phyloP scores from a whole-genome alignment of 2,113 vertebrate genomes.

The Synodontis membranacea region DNA sequence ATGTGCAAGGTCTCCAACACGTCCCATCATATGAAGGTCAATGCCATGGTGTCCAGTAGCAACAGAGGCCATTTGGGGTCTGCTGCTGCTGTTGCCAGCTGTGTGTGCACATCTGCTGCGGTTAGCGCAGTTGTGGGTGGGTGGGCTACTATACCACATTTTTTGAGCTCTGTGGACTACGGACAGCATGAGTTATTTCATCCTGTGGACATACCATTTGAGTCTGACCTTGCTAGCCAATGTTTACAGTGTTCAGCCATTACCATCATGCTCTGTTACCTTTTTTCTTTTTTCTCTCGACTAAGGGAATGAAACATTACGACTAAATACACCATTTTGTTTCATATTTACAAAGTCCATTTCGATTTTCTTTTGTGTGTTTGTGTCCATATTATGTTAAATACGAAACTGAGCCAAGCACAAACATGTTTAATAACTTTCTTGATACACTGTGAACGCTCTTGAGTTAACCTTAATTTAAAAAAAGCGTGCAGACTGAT shows the following conservation, averaged over 20 bases:
- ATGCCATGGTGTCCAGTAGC: slow-evolving; percentile 24
- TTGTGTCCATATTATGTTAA: background rate
- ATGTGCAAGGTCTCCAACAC: slow-evolving; percentile 26
- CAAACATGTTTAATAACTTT: background rate
- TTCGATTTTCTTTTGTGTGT: background rate
- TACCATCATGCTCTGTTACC: background rate
- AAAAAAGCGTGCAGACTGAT: no score
- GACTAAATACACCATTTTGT: background rate
- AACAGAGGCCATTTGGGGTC: slow-evolving; percentile 61
- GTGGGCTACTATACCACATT: slow-evolving; percentile 48
- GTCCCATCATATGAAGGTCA: slow-evolving; percentile 39
- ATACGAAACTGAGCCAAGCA: background rate
- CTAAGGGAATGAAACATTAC: background rate
- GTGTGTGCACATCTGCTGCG: slow-evolving; percentile 62
- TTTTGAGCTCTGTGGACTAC: slow-evolving; percentile 16
- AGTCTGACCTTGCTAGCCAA: background rate
- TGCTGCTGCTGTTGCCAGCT: slow-evolving; percentile 70
- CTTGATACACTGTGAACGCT: no score
- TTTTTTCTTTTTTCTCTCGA: no score
- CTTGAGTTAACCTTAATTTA: no score
- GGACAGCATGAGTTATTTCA: slow-evolving; percentile 53
- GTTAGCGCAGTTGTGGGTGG: slow-evolving; percentile 56
- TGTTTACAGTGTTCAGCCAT: background rate
- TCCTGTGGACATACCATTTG: background rate
- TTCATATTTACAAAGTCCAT: background rate